A percentile compares a stretch with the other conserved stretches of the same genome.
Conservation (phyloP, 2,113 vertebrate species). For the Mustela lutreola region DNA sequence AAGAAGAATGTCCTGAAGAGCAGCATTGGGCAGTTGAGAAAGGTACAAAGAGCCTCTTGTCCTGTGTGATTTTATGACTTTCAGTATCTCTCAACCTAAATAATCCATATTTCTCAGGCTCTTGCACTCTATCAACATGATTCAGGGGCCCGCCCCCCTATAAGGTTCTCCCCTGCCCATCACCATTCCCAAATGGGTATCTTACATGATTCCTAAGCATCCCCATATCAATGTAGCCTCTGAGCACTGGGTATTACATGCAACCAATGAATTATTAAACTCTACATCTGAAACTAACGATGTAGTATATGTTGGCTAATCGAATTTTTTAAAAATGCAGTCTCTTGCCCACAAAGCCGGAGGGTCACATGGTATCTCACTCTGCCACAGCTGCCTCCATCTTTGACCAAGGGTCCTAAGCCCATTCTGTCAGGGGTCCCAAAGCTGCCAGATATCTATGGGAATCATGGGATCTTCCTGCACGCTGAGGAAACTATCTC, state of each 20-base stretch:
- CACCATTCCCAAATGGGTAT: neutral
- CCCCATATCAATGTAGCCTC: neutral
- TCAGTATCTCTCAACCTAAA: neutral
- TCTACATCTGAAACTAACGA: neutral
- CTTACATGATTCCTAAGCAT: neutral
- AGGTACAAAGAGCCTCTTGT: neutral
- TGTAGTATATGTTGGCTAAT: neutral
- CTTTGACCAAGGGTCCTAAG: neutral
- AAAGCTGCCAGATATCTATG: neutral
- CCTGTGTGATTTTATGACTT: neutral
- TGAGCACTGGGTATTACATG: neutral
- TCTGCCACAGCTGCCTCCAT: neutral
- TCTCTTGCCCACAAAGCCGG: neutral
- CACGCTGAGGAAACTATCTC: neutral
- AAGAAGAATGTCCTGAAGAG: constrained; percentile 20
- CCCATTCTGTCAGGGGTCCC: neutral
- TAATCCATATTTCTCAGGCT: constrained; percentile 9
- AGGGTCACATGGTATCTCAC: fast-evolving
- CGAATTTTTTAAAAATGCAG: neutral
- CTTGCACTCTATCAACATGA: neutral
- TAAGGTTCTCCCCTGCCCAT: neutral
- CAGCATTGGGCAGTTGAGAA: neutral
- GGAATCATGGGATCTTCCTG: neutral
- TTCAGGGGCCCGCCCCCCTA: neutral
- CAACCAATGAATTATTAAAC: neutral